Conservation (phyloP, 2,797 vertebrate species). For the Cichlasoma orientale region DNA sequence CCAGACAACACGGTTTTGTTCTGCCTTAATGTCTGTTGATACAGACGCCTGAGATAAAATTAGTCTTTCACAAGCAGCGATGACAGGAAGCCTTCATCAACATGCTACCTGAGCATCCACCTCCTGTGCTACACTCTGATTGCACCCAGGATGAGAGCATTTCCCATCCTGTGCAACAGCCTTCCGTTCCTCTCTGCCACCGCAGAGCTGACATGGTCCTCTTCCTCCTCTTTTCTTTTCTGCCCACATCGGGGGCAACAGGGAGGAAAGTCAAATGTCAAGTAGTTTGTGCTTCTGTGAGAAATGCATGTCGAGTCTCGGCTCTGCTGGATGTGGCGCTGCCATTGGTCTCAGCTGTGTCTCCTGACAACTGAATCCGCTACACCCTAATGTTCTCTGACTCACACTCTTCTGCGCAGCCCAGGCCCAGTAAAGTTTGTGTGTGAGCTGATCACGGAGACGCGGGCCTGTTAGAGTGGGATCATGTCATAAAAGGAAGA, state of each 20-base stretch:
- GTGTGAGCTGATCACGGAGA: background rate
- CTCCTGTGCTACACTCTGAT: conserved; percentile 29
- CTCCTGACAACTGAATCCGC: conserved; percentile 56
- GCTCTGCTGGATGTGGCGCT: conserved; percentile 39
- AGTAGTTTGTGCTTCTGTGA: conserved; percentile 54
- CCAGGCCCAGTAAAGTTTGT: background rate
- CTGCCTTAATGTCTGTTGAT: background rate
- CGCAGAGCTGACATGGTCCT: background rate
- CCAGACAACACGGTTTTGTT: conserved; percentile 17
- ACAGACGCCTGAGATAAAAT: conserved; percentile 33
- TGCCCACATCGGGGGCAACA: background rate
- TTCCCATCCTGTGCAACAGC: conserved; percentile 1
- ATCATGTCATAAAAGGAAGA: background rate
- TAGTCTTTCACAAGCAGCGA: conserved; percentile 1
- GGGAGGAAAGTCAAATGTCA: conserved; percentile 59
- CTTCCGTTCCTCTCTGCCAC: conserved; percentile 1
- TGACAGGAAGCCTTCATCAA: conserved; percentile 27
- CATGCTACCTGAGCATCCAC: conserved; percentile 12
- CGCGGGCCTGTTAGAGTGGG: background rate
- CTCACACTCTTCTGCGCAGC: conserved; percentile 22
- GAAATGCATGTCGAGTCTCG: conserved; percentile 49
- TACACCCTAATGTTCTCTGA: conserved; percentile 30
- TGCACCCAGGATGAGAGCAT: conserved; percentile 31
- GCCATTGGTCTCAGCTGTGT: conserved; percentile 38
- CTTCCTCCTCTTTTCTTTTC: conserved; percentile 10